phyloP scores from a whole-genome alignment of 1,140 invertebrate genomes.

The Charaxes varanes region DNA sequence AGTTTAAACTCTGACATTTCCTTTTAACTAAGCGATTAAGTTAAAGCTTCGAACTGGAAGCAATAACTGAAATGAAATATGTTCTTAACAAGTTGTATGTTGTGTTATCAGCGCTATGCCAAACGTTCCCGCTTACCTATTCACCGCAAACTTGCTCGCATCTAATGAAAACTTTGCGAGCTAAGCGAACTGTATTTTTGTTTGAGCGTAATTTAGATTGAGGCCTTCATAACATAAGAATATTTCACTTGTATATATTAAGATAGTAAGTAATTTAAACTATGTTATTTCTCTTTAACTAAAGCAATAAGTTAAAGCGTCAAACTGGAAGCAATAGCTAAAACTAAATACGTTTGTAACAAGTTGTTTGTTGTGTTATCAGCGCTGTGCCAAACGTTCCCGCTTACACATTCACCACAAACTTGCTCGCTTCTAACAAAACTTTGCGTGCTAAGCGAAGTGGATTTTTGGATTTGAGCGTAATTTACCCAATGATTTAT shows the following conservation, averaged over 20 bases:
- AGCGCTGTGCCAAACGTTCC: constrained; percentile 59
- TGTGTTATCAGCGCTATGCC: constrained; percentile 64
- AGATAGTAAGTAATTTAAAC: too few relatives aligned
- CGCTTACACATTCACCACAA: constrained; percentile 51
- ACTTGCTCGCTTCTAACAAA: constrained; percentile 62
- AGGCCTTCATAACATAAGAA: too few relatives aligned
- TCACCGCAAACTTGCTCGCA: constrained; percentile 57
- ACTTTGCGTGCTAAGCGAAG: constrained; percentile 52
- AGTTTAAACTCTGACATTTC: too few relatives aligned
- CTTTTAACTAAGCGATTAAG: too few relatives aligned
- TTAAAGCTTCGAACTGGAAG: constrained; percentile 60
- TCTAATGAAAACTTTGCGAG: constrained; percentile 65
- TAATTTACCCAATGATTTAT: too few relatives aligned
- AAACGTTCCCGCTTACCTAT: constrained; percentile 54
- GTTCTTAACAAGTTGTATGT: constrained; percentile 71
- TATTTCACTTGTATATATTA: too few relatives aligned
- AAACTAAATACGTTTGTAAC: constrained; percentile 71
- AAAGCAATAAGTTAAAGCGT: constrained; percentile 62
- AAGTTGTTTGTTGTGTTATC: constrained; percentile 71
- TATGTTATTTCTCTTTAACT: too few relatives aligned
- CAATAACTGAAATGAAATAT: constrained; percentile 71
- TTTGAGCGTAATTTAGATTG: too few relatives aligned
- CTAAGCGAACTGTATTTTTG: constrained; percentile 34
- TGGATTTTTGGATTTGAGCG: constrained; percentile 25
- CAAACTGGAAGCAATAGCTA: constrained; percentile 67